phyloP scores from a whole-genome alignment of 2,113 vertebrate species.

The Oreochromis aureus region DNA sequence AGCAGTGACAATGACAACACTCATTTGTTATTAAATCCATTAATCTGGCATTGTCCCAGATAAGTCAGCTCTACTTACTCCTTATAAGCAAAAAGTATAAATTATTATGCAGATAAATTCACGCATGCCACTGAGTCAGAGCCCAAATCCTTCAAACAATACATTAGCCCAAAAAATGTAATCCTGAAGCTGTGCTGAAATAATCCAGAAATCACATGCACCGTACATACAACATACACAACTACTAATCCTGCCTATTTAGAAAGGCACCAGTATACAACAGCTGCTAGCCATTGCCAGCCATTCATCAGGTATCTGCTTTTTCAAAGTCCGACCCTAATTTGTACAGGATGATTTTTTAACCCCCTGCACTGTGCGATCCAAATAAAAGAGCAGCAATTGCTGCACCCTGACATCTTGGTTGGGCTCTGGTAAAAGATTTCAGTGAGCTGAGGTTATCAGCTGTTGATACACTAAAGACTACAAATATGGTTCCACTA shows the following conservation, averaged over 20 bases:
- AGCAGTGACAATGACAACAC: not conserved
- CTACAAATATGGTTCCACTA: not conserved
- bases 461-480: not conserved
- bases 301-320: not conserved
- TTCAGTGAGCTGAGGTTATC: not conserved
- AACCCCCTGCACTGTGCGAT: not conserved
- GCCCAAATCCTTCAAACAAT: conserved; percentile 36
- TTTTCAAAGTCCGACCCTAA: not conserved
- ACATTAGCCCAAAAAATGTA: conserved; percentile 27
- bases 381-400: not conserved
- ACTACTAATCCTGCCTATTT: not conserved
- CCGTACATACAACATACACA: not conserved
- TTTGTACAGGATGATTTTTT: not conserved
- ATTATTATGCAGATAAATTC: conserved; percentile 2
- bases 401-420: not conserved
- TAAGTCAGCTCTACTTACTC: conserved; percentile 9
- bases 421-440: not conserved
- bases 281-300: not conserved
- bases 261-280: not conserved
- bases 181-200: conserved; percentile 12
- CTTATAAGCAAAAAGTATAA: not conserved
- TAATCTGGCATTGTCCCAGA: conserved; percentile 45
- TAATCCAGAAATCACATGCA: conserved; percentile 14
- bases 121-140: not conserved
- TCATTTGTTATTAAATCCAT: not conserved